phyloP scores from a whole-genome alignment of 2,888 invertebrate genomes.

The Thereva unica region DNA sequence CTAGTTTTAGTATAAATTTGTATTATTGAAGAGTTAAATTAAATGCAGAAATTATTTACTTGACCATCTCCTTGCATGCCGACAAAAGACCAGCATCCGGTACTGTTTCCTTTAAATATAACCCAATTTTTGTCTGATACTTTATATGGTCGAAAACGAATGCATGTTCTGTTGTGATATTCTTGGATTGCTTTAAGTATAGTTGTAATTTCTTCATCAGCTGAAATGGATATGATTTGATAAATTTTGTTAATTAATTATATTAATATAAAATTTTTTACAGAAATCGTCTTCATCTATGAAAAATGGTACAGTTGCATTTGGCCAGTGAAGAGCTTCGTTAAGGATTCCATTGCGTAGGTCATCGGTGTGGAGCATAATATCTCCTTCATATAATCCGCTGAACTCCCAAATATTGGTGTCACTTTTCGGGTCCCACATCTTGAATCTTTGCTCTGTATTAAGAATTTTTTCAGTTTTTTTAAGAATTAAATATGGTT shows the following conservation, averaged over 20 bases:
- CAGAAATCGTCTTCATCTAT: constrained; percentile 62
- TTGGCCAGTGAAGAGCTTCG: constrained; percentile 60
- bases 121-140: constrained; percentile 64
- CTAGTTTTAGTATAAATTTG: constrained; percentile 47
- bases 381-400: constrained; percentile 66
- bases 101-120: constrained; percentile 60
- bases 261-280: constrained; percentile 52
- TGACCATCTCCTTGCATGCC: constrained; percentile 67
- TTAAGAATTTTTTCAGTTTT: not conserved
- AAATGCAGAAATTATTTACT: constrained; percentile 43
- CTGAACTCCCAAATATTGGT: constrained; percentile 63
- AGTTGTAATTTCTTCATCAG: constrained; percentile 56
- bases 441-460: constrained; percentile 48
- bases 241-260: not conserved
- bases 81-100: constrained; percentile 71
- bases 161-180: constrained; percentile 66
- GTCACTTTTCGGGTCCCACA: constrained; percentile 59
- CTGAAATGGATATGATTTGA: constrained; percentile 45
- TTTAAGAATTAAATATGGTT: not conserved
- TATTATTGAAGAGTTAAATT: not conserved
- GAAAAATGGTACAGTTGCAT: constrained; percentile 62
- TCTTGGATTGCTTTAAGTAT: constrained; percentile 65
- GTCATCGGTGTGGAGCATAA: constrained; percentile 59
- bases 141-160: constrained; percentile 65
- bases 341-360: constrained; percentile 59